These are phyloP conservation scores for Philopedon plagiatum DNA, from an alignment of 2,888 invertebrate species.

Conservation along the genomic window DNA sequence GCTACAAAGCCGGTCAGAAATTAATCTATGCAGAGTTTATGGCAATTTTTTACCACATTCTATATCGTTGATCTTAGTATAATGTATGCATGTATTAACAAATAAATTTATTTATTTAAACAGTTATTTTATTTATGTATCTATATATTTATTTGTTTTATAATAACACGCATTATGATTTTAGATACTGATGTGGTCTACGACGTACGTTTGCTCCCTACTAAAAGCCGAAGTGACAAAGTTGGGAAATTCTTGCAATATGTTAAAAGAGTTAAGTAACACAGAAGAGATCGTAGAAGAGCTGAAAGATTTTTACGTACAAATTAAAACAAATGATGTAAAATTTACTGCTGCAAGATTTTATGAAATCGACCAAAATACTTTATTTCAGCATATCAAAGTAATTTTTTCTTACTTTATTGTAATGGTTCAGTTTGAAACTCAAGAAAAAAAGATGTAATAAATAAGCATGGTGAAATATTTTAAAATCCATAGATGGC, in stretches of 20 bases:
- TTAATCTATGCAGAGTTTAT: no score
- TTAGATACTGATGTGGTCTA: constrained; percentile 18
- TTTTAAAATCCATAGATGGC: no score
- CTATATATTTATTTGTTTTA: not conserved
- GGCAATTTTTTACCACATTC: no score
- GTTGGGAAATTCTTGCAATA: not conserved
- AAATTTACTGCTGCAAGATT: constrained; percentile 19
- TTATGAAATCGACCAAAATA: constrained; percentile 7
- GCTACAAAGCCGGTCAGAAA: no score
- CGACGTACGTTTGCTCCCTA: constrained; percentile 1
- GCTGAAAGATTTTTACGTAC: constrained; percentile 7
- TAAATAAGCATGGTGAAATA: no score
- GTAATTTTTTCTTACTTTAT: constrained; percentile 22
- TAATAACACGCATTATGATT: not conserved
- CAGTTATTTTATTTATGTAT: no score
- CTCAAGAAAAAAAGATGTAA: not conserved
- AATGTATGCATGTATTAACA: no score
- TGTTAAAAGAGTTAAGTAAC: not conserved
- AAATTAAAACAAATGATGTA: not conserved
- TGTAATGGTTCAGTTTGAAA: constrained; percentile 18
- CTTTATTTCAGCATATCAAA: constrained; percentile 9
- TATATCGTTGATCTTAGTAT: no score
- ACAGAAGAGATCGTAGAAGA: not conserved
- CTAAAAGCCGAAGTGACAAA: not conserved
- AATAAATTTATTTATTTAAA: no score